Conservation (phyloP, 1,140 invertebrate species). For the Leptestheria dahalacensis region DNA sequence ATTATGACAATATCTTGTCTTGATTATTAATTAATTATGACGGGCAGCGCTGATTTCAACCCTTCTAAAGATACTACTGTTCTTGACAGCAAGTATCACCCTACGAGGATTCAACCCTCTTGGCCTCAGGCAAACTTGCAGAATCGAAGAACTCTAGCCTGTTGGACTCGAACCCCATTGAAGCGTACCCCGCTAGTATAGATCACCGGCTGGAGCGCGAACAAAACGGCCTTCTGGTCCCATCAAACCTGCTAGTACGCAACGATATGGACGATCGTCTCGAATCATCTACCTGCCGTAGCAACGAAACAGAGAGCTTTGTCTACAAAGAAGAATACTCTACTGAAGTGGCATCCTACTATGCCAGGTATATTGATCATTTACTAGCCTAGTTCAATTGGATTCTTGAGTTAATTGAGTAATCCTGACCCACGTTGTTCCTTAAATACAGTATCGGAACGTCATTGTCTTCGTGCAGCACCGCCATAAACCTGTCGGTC, state of each 20-base stretch:
- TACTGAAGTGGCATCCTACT: background rate
- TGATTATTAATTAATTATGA: no score
- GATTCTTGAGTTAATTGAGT: no score
- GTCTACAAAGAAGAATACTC: background rate
- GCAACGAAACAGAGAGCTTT: background rate
- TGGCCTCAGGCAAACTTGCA: background rate
- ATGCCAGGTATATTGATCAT: background rate
- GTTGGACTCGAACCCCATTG: background rate
- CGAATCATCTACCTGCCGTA: background rate
- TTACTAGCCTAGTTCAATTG: no score
- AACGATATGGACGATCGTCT: background rate
- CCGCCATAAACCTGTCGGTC: slow-evolving; percentile 64
- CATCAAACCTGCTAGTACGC: background rate
- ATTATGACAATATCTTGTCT: no score
- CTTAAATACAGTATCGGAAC: background rate
- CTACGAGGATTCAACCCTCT: background rate
- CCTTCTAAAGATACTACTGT: no score
- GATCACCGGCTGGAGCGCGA: background rate
- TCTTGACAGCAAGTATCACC: no score
- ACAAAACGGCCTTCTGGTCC: background rate
- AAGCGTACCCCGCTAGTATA: background rate
- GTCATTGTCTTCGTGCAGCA: slow-evolving; percentile 7
- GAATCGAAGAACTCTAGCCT: background rate
- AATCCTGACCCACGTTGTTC: no score
- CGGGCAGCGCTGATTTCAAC: no score